Conservation (phyloP, 1,140 invertebrate genomes). For the Temnothorax longispinosus region DNA sequence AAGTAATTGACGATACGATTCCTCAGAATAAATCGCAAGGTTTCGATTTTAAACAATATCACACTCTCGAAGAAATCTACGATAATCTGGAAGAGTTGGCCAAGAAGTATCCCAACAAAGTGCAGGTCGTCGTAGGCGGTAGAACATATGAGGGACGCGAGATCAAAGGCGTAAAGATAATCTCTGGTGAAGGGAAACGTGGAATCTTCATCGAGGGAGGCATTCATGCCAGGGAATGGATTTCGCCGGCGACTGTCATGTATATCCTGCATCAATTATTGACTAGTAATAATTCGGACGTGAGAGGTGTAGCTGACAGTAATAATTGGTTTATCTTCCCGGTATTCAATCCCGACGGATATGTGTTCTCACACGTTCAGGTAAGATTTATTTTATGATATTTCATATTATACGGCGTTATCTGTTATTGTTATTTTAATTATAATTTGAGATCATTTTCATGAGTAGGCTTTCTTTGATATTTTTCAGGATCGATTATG, state of each 20-base stretch:
- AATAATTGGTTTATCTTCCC: conserved; percentile 87
- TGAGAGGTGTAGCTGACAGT: not conserved
- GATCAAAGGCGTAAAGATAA: not conserved
- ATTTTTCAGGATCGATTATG: not conserved
- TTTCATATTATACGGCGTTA: not conserved
- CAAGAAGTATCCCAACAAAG: not conserved
- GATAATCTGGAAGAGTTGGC: not conserved
- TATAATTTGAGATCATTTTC: not conserved
- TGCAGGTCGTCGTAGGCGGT: not conserved
- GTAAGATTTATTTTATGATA: not conserved
- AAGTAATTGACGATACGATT: not conserved
- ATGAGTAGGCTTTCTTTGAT: not conserved
- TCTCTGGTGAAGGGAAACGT: too few relatives aligned
- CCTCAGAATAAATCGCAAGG: not conserved
- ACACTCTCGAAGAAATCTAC: not conserved
- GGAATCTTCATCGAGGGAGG: conserved; percentile 72
- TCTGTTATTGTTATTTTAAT: not conserved
- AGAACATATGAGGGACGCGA: not conserved
- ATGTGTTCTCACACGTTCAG: conserved; percentile 88
- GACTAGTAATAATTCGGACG: not conserved
- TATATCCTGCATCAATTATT: conserved; percentile 89
- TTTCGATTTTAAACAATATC: not conserved
- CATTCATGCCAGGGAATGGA: conserved; percentile 93
- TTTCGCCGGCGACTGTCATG: conserved; percentile 89
- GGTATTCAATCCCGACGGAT: conserved; percentile 92